These are phyloP conservation scores for Sebastiscus albofasciatus DNA, from an alignment of 2,797 vertebrate genomes.

Conservation along the genomic window DNA sequence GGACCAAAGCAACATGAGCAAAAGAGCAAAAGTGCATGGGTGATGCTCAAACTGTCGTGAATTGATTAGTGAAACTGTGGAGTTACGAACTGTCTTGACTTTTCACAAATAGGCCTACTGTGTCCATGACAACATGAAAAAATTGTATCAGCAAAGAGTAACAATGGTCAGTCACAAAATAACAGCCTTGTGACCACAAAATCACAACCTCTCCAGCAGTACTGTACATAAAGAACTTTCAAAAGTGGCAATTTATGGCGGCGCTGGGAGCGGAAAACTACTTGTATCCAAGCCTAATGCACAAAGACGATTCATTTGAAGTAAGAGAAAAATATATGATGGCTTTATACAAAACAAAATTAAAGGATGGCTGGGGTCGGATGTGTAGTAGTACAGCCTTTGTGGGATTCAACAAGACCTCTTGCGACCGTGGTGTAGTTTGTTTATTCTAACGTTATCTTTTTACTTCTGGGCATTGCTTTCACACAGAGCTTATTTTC, in stretches of 20 bases:
- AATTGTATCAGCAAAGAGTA: background rate
- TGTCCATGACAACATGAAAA: slow-evolving; percentile 5
- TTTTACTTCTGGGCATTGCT: no score
- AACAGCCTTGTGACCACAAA: background rate
- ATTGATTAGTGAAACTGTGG: slow-evolving; percentile 10
- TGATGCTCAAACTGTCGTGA: background rate
- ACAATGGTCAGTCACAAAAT: background rate
- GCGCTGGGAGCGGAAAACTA: background rate
- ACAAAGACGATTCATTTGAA: background rate
- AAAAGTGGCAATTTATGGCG: background rate
- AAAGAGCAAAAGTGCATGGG: background rate
- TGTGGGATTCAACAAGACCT: background rate
- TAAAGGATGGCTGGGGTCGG: background rate
- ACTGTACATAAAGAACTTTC: background rate
- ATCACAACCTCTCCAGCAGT: background rate
- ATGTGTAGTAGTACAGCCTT: background rate
- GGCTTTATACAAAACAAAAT: background rate
- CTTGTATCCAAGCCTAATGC: background rate
- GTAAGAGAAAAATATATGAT: background rate
- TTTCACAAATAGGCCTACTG: slow-evolving; percentile 2
- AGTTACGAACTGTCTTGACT: background rate
- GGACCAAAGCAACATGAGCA: slow-evolving; percentile 6
- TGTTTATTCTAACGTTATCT: no score
- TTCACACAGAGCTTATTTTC: no score
- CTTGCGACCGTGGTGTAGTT: background rate